These are phyloP conservation scores for Melipona quadrifasciata DNA, from an alignment of 1,140 invertebrate genomes.

Conservation along the genomic window DNA sequence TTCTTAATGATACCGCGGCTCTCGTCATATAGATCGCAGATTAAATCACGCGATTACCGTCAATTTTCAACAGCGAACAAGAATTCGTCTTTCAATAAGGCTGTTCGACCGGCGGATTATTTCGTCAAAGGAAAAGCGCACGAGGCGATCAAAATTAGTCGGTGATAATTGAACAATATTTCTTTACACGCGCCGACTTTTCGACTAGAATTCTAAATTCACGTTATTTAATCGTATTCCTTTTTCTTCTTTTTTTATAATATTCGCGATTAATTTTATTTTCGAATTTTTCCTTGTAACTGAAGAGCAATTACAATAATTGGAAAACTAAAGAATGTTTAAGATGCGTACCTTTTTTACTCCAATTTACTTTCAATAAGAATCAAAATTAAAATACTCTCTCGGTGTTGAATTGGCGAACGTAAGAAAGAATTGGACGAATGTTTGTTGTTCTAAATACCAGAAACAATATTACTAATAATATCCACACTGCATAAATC, in stretches of 20 bases:
- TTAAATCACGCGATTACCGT: conserved; percentile 38
- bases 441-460: not conserved
- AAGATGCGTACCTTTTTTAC: too few relatives aligned
- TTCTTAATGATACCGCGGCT: conserved; percentile 44
- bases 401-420: not conserved
- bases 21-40: conserved; percentile 39
- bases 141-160: not conserved
- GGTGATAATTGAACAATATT: not conserved
- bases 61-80: conserved; percentile 41
- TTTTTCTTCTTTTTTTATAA: not conserved
- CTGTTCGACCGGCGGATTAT: not conserved
- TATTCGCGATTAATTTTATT: not conserved
- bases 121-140: not conserved
- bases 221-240: not conserved
- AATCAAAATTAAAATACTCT: too few relatives aligned
- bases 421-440: not conserved
- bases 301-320: not conserved
- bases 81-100: conserved; percentile 10
- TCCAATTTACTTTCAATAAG: too few relatives aligned
- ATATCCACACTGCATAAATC: not conserved
- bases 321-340: too few relatives aligned
- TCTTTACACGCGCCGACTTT: not conserved
- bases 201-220: not conserved
- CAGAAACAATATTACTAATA: not conserved
- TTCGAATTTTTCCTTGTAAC: not conserved